A percentile compares a stretch with the other conserved stretches of the same genome.
Evolutionary conservation across 2,797 vertebrate species (phyloP).

Genomic region (Choloepus didactylus): DNA sequence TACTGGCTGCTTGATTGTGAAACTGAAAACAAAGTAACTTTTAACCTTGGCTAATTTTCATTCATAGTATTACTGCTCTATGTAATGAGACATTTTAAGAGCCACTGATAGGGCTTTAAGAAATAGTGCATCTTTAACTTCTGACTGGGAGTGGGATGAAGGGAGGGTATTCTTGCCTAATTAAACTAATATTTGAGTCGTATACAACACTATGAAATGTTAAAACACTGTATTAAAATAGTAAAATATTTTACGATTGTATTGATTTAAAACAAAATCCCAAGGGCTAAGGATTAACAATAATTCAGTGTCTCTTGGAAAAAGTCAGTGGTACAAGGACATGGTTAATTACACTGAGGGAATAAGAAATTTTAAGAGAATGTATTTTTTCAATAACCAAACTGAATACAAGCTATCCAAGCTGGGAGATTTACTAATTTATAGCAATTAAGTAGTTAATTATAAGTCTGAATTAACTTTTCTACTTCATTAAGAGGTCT

Average conservation of each 20-base stretch:
- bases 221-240: constrained; percentile 80
- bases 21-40: constrained; percentile 67
- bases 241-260: constrained; percentile 88
- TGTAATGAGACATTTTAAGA: constrained; percentile 56
- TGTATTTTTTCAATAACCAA: constrained; percentile 54
- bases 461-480: constrained; percentile 73
- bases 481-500: constrained; percentile 57
- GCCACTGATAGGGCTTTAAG: constrained; percentile 66
- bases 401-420: constrained; percentile 45
- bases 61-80: constrained; percentile 63
- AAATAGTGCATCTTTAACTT: constrained; percentile 83
- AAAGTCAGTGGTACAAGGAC: constrained; percentile 45
- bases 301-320: constrained; percentile 53
- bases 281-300: constrained; percentile 33
- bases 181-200: constrained; percentile 82
- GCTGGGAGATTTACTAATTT: constrained; percentile 75
- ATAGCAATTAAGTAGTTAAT: constrained; percentile 80
- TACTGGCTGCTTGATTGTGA: constrained; percentile 69
- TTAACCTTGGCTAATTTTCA: constrained; percentile 47
- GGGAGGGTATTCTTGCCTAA: constrained; percentile 79
- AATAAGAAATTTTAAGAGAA: constrained; percentile 46
- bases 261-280: constrained; percentile 60
- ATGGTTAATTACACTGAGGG: constrained; percentile 67
- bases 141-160: constrained; percentile 62
- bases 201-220: constrained; percentile 89